A percentile compares a stretch with the other conserved stretches of the same genome.
phyloP scores from a whole-genome alignment of 2,113 vertebrate genomes.

The Leucopsar rothschildi region DNA sequence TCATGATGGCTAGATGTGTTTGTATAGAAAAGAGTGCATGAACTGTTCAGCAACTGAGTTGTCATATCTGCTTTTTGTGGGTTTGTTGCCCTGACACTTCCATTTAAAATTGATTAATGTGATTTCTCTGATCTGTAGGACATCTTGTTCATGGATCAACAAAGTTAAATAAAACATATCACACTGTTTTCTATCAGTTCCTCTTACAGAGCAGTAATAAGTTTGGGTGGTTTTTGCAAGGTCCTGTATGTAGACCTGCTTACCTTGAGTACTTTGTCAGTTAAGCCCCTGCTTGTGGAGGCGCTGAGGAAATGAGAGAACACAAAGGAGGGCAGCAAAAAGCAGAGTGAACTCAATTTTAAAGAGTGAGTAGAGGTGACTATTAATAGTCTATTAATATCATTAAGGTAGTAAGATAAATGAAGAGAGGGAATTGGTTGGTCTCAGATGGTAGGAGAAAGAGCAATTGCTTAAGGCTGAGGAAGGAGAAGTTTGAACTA shows the following conservation, averaged over 20 bases:
- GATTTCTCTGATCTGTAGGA: not conserved
- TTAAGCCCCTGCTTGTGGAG: not conserved
- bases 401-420: conserved; percentile 54
- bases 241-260: not conserved
- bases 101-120: not conserved
- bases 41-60: not conserved
- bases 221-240: not conserved
- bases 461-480: conserved; percentile 3
- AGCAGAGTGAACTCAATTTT: conserved; percentile 61
- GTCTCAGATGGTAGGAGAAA: conserved; percentile 52
- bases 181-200: not conserved
- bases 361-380: conserved; percentile 52
- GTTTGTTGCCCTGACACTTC: not conserved
- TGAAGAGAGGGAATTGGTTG: conserved; percentile 62
- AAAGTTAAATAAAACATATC: not conserved
- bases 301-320: not conserved
- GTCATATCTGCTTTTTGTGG: not conserved
- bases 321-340: conserved; percentile 57
- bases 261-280: not conserved
- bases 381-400: conserved; percentile 62
- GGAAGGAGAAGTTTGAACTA: conserved; percentile 62
- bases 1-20: not conserved
- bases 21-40: not conserved
- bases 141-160: not conserved
- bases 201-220: not conserved